phyloP scores from a whole-genome alignment of 2,113 vertebrate species.

The Ophiodon elongatus region DNA sequence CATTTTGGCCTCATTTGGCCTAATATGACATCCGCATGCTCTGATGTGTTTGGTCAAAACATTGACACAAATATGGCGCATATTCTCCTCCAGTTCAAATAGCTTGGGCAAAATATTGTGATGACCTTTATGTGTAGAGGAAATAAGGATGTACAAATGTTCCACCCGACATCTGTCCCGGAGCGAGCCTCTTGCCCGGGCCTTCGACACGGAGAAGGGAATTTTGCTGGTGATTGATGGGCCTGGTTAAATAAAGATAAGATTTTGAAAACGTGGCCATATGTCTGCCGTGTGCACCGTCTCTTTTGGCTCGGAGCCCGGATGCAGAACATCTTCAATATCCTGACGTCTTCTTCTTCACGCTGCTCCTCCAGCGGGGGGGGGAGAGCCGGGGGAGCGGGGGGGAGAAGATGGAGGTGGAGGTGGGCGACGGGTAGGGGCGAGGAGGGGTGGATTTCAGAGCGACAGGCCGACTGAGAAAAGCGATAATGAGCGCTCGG shows the following conservation, averaged over 20 bases:
- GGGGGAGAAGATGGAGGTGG: constrained; percentile 33
- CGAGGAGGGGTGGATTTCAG: constrained; percentile 57
- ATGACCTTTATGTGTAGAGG: constrained; percentile 58
- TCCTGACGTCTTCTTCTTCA: constrained; percentile 65
- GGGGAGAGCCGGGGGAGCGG: constrained; percentile 25
- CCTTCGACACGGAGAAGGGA: neutral
- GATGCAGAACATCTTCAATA: constrained; percentile 60
- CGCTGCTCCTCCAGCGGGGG: constrained; percentile 19
- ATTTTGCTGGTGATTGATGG: constrained; percentile 66
- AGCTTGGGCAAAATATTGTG: constrained; percentile 23
- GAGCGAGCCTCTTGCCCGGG: neutral
- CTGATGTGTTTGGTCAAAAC: constrained; percentile 51
- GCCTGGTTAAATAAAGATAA: constrained; percentile 77
- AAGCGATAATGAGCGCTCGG: constrained; percentile 78
- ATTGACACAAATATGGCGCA: constrained; percentile 42
- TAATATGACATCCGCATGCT: constrained; percentile 59
- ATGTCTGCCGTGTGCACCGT: constrained; percentile 58
- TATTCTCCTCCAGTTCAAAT: constrained; percentile 44
- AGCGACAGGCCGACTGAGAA: constrained; percentile 70
- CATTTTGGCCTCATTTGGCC: constrained; percentile 63
- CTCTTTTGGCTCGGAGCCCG: constrained; percentile 63
- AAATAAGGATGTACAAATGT: constrained; percentile 40
- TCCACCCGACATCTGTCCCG: constrained; percentile 51
- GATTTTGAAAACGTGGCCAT: constrained; percentile 68
- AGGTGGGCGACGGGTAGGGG: constrained; percentile 22